Evolutionary conservation across 2,113 vertebrate genomes (phyloP), one percentile per base, ranked within the genome.

Genomic region (Nerophis ophidion): DNA sequence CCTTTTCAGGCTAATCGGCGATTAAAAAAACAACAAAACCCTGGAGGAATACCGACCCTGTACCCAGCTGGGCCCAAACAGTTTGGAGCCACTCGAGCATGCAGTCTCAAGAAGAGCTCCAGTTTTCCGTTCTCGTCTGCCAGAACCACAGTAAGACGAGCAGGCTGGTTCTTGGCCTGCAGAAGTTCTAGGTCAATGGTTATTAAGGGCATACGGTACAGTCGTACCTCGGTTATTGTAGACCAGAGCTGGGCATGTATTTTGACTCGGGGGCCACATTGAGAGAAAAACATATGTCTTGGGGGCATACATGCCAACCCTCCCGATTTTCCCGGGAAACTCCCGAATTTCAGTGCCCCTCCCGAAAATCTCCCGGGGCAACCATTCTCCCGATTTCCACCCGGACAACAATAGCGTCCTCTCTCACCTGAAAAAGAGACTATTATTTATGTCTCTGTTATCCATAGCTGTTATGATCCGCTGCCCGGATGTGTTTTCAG

Each of bases 151-250:
- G 26, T 72, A 63, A 64, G 66, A 75, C 50, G 57, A 51, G 40
- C 52, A 64, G 80, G 76, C 76, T 75, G 60, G 72, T 72, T 84
- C 70, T 80, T 80, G 78, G 77, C 46, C 19, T 60, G 51, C 58
- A 11, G 0, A 3, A 49, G 60, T 49, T 60, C 69, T 47, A 61
- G 57, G 78, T 74, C 63, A 65, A 61, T 26, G 45, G 48, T 61
- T 46, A 66, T 67, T 76, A 63, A 62, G 51, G 57, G 69, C 57
- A 73, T 71, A 12, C 9, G 5, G 26, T 50, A 3, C 1, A 26
- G 26, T 26, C 4, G 26, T 26, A 26, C 26, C 26, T 26, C 26
- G 26, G 26, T 26, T 26, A 26, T 26, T 26, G 26, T 1, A 26
- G 26, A 3, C 26, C 26, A 26, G 26, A 26, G 26, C 26, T 26